These are phyloP conservation scores for Eumaeus atala DNA, from an alignment of 1,140 invertebrate genomes.

Conservation along the genomic window DNA sequence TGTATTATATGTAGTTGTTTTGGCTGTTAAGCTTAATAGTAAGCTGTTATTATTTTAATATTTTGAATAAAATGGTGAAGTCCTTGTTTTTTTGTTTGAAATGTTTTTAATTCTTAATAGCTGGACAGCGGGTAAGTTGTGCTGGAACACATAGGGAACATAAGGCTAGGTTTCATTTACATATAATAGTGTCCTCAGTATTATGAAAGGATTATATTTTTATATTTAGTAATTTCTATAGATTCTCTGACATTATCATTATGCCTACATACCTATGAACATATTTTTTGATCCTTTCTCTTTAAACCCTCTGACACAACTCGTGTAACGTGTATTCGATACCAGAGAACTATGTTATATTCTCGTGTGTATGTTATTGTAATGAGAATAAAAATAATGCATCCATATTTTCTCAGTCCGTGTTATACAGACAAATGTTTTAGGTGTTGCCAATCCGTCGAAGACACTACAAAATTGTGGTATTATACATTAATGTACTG, in stretches of 20 bases:
- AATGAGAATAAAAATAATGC: not conserved
- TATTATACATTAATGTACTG: conserved; percentile 7
- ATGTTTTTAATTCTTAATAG: not conserved
- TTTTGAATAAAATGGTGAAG: conserved; percentile 2
- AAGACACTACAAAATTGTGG: not conserved
- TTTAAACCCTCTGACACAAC: not conserved
- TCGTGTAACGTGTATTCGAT: not conserved
- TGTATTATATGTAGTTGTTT: conserved; percentile 6
- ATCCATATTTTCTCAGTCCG: conserved; percentile 5
- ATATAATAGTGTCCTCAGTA: not conserved
- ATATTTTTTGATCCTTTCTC: conserved; percentile 5
- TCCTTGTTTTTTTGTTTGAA: not conserved
- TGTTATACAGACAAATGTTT: not conserved
- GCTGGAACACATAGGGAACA: no score
- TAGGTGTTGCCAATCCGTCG: conserved; percentile 5
- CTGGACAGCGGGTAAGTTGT: not conserved
- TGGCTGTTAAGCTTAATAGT: conserved; percentile 4
- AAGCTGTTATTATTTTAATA: not conserved
- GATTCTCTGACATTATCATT: not conserved
- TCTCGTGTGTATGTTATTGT: conserved; percentile 4
- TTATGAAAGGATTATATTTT: conserved; percentile 9
- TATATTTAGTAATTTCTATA: conserved; percentile 2
- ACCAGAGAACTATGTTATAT: conserved; percentile 1
- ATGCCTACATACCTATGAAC: not conserved
- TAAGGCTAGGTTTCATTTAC: not conserved